Conservation (phyloP, 2,797 vertebrate genomes). For the Rhyacichthys aspro region DNA sequence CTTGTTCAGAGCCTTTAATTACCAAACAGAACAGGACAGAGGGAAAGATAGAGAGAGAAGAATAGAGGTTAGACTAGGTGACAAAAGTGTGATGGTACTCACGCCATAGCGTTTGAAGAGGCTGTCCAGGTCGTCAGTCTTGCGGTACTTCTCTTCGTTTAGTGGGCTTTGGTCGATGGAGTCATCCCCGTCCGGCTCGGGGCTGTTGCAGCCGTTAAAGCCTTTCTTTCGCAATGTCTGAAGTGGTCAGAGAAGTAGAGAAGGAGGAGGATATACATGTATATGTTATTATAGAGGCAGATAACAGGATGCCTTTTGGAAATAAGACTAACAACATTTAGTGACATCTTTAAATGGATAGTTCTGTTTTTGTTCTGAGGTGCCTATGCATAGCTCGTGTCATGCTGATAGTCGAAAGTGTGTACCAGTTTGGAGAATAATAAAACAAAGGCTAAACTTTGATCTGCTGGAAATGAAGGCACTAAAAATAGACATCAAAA, state of each 20-base stretch:
- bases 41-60: slow-evolving; percentile 47
- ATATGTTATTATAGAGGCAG: slow-evolving; percentile 53
- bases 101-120: slow-evolving; percentile 98
- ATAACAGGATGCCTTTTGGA: slow-evolving; percentile 9
- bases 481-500: no score
- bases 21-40: slow-evolving; percentile 56
- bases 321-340: no score
- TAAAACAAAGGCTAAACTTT: no score
- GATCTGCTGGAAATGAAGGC: no score
- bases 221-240: slow-evolving; percentile 99
- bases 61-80: slow-evolving; percentile 66
- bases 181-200: slow-evolving; percentile 95
- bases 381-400: no score
- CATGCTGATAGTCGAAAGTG: no score
- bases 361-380: no score
- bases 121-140: slow-evolving; percentile 95
- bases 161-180: slow-evolving; percentile 97
- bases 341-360: slow-evolving; percentile 2
- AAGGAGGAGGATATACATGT: slow-evolving; percentile 50
- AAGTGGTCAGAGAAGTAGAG: slow-evolving; percentile 64
- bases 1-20: slow-evolving; percentile 97
- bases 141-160: slow-evolving; percentile 95
- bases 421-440: no score
- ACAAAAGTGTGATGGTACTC: slow-evolving; percentile 82
- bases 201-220: slow-evolving; percentile 99